Evolutionary conservation across 2,113 vertebrate species (phyloP).

Genomic region (Sporophila hypoxantha): DNA sequence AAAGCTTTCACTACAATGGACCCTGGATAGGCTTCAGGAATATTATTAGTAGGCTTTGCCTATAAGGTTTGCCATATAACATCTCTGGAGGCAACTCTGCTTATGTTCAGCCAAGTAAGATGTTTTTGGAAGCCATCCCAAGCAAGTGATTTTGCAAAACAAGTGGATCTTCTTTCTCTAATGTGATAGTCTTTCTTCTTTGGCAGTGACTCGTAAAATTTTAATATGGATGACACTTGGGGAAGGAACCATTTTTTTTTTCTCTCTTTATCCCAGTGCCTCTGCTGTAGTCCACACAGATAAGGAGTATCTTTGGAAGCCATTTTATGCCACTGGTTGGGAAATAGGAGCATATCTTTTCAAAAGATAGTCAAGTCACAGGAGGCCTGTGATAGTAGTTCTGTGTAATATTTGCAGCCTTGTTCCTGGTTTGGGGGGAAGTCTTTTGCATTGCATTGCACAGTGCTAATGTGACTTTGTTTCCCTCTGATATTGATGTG

Average conservation of each 20-base stretch:
- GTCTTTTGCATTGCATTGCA: background rate
- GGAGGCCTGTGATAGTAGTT: background rate
- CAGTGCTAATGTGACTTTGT: background rate
- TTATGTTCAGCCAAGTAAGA: background rate
- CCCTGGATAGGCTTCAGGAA: background rate
- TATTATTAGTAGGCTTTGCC: background rate
- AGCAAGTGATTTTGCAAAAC: constrained; percentile 17
- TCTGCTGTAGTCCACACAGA: background rate
- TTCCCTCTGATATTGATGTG: background rate
- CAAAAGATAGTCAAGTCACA: background rate
- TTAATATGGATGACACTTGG: background rate
- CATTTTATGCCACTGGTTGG: background rate
- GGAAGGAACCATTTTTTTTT: background rate
- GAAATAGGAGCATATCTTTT: background rate
- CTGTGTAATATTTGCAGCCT: background rate
- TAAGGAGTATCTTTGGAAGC: background rate
- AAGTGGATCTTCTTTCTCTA: background rate
- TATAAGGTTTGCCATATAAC: background rate
- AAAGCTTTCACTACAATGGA: background rate
- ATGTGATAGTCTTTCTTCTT: background rate
- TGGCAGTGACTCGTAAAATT: background rate
- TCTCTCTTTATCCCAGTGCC: background rate
- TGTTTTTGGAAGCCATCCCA: constrained; percentile 8
- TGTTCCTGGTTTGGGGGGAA: background rate
- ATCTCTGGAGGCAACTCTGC: background rate